Evolutionary conservation across 2,113 vertebrate species (phyloP).

Genomic region (Pangasianodon gigas): DNA sequence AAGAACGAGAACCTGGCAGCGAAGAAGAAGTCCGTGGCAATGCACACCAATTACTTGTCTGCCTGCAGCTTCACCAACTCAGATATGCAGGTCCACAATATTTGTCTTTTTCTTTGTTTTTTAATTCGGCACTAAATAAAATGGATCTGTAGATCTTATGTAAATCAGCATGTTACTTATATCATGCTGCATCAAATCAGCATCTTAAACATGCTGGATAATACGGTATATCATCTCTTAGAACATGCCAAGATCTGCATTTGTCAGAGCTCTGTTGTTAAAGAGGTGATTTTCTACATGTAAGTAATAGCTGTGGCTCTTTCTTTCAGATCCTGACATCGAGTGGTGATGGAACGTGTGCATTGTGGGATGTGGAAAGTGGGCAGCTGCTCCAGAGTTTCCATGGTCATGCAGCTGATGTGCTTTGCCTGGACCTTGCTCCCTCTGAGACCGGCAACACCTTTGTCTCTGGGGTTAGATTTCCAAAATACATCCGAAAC

Average conservation of each 20-base stretch:
- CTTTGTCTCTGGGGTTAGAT: slow-evolving; percentile 94
- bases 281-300: not conserved
- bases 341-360: slow-evolving; percentile 95
- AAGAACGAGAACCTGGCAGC: slow-evolving; percentile 98
- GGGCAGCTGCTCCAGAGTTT: slow-evolving; percentile 98
- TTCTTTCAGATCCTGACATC: slow-evolving; percentile 88
- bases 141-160: not conserved
- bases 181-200: not conserved
- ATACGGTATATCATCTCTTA: not conserved
- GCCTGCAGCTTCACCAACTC: slow-evolving; percentile 99
- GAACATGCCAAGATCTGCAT: not conserved
- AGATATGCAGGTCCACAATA: slow-evolving; percentile 89
- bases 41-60: slow-evolving; percentile 99
- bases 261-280: not conserved
- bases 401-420: slow-evolving; percentile 95
- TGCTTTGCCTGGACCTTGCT: slow-evolving; percentile 92
- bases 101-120: not conserved
- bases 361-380: slow-evolving; percentile 99
- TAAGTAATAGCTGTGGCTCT: slow-evolving; percentile 1
- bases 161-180: not conserved
- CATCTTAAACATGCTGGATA: not conserved
- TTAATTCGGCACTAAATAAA: not conserved
- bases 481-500: not conserved
- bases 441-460: slow-evolving; percentile 98
- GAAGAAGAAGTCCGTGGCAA: slow-evolving; percentile 98